A percentile compares a stretch with the other conserved stretches of the same genome.
These are phyloP conservation scores for Crepidodera aurea DNA, from an alignment of 2,888 invertebrate species.

Conservation along the genomic window DNA sequence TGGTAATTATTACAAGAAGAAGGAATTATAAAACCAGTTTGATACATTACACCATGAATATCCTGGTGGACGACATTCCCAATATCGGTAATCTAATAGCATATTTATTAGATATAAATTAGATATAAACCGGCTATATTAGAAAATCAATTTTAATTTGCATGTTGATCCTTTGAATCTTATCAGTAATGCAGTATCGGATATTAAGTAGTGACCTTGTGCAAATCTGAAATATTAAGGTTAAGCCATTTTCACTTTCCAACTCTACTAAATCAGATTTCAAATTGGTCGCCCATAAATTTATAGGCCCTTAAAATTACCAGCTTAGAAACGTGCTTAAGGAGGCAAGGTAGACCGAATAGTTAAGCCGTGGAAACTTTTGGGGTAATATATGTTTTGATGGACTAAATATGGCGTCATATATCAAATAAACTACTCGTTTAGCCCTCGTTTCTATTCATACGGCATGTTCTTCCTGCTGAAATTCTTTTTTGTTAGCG, in stretches of 20 bases:
- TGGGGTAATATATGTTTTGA: conserved; percentile 4
- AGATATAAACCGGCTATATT: too few species aligned
- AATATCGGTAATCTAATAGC: too few species aligned
- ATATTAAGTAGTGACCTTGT: not conserved
- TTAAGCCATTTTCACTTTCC: conserved; percentile 7
- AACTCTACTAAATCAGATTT: conserved; percentile 10
- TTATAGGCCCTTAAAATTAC: conserved; percentile 12
- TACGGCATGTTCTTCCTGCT: conserved; percentile 3
- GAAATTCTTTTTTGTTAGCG: not conserved
- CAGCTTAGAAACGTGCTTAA: conserved; percentile 11
- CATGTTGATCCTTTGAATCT: too few species aligned
- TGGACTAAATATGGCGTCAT: conserved; percentile 11
- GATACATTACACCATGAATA: too few species aligned
- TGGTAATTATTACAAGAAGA: too few species aligned
- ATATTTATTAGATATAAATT: too few species aligned
- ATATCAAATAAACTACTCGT: conserved; percentile 8
- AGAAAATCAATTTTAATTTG: too few species aligned
- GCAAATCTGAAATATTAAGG: conserved; percentile 8
- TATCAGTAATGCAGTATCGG: too few species aligned
- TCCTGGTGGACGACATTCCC: too few species aligned
- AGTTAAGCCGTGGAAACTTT: conserved; percentile 6
- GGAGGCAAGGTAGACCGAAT: conserved; percentile 2
- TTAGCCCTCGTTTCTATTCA: conserved; percentile 12
- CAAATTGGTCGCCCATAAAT: conserved; percentile 4
- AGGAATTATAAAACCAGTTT: too few species aligned